These are phyloP conservation scores for Xenopus petersii DNA, from an alignment of 2,797 vertebrate species.

Conservation along the genomic window DNA sequence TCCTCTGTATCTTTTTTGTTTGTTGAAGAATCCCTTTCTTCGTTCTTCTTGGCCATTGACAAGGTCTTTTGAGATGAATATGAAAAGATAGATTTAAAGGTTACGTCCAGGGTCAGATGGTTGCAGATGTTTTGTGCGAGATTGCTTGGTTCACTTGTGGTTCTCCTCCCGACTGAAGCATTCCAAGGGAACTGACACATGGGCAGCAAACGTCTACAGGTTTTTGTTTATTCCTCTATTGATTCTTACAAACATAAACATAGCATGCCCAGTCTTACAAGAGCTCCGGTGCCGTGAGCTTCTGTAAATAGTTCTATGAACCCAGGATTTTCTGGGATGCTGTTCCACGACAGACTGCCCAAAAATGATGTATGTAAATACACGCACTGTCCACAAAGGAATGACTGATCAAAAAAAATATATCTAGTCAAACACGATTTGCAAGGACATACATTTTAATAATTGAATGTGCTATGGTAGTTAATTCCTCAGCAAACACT, in stretches of 20 bases:
- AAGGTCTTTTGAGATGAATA: conserved; percentile 99
- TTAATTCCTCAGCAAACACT: conserved; percentile 19
- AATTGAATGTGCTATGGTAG: conserved; percentile 3
- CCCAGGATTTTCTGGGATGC: conserved; percentile 1
- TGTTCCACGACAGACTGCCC: conserved; percentile 14
- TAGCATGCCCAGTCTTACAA: conserved; percentile 5
- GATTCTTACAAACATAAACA: conserved; percentile 69
- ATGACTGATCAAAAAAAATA: conserved; percentile 5
- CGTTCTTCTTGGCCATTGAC: conserved; percentile 92
- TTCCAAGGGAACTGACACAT: conserved; percentile 74
- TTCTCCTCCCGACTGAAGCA: conserved; percentile 75
- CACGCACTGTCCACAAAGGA: conserved; percentile 4
- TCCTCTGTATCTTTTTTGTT: conserved; percentile 85
- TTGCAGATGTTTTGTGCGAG: conserved; percentile 83
- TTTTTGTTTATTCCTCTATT: conserved; percentile 71
- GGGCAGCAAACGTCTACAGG: conserved; percentile 64
- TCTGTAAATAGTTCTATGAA: conserved; percentile 44
- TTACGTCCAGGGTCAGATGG: conserved; percentile 93
- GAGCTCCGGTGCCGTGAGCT: conserved; percentile 7
- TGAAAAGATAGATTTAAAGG: conserved; percentile 99
- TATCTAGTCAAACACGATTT: conserved; percentile 9
- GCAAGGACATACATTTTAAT: conserved; percentile 3
- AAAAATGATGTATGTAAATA: conserved; percentile 15
- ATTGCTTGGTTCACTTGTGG: conserved; percentile 74
- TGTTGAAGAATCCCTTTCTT: conserved; percentile 95